Percentiles rank a stretch among this genome's conserved stretches.
Conservation (phyloP, 2,797 vertebrate species). For the Anabas testudineus region DNA sequence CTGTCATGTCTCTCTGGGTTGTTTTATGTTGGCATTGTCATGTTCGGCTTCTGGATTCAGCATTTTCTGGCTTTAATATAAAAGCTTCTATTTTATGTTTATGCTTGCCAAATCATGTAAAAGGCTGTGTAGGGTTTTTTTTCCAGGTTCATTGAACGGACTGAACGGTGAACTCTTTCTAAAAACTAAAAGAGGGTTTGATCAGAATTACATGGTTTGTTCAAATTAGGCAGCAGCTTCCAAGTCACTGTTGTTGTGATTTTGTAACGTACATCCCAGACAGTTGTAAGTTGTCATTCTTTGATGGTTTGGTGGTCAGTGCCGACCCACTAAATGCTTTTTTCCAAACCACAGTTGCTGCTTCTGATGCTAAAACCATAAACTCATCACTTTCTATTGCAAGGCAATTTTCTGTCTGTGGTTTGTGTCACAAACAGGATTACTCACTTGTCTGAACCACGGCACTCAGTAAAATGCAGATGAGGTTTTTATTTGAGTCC, state of each 20-base stretch:
- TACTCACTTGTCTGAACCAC: slow-evolving; percentile 24
- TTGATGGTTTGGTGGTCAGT: slow-evolving; percentile 14
- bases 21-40: slow-evolving; percentile 5
- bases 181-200: too few species aligned
- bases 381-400: slow-evolving; percentile 22
- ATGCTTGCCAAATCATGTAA: slow-evolving; percentile 21
- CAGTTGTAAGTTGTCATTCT: neutral
- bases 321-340: slow-evolving; percentile 9
- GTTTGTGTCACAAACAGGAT: slow-evolving; percentile 32
- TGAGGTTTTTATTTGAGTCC: slow-evolving; percentile 23
- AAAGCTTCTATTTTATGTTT: slow-evolving; percentile 4
- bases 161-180: too few species aligned
- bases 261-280: slow-evolving; percentile 16
- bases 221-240: slow-evolving; percentile 41
- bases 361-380: slow-evolving; percentile 10
- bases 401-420: slow-evolving; percentile 11
- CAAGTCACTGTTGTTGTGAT: slow-evolving; percentile 24
- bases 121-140: neutral
- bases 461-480: slow-evolving; percentile 4
- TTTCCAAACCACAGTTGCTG: slow-evolving; percentile 11
- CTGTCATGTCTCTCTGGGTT: slow-evolving; percentile 12
- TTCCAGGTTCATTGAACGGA: neutral
- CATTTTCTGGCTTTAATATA: slow-evolving; percentile 4
- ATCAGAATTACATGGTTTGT: too few species aligned
- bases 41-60: slow-evolving; percentile 8